Percentiles rank a stretch among this genome's conserved stretches.
Evolutionary conservation across 2,888 invertebrate genomes (phyloP).

Genomic region (Andricus curvator): DNA sequence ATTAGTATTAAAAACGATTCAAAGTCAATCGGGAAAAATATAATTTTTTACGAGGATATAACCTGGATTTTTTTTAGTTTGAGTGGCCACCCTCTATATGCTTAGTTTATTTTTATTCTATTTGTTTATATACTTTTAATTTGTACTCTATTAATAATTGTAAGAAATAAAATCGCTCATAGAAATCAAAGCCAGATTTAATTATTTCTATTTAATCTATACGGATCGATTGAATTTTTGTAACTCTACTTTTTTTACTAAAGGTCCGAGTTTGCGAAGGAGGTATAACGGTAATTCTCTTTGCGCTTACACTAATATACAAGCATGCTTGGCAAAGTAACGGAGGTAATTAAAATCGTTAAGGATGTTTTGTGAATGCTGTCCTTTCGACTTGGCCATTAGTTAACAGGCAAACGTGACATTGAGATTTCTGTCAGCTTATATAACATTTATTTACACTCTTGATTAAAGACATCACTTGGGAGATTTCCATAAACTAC

Average conservation of each 20-base stretch:
- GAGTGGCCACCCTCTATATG: no score
- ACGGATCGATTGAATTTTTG: neutral
- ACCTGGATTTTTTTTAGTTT: no score
- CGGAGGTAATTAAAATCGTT: constrained; percentile 37
- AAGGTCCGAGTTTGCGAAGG: neutral
- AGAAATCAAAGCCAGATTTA: neutral
- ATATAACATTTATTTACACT: constrained; percentile 7
- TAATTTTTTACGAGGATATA: no score
- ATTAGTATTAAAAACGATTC: no score
- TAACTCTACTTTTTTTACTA: neutral
- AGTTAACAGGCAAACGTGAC: constrained; percentile 21
- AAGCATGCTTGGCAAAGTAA: constrained; percentile 30
- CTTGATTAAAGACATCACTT: neutral
- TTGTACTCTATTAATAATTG: no score
- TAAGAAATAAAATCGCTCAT: no score
- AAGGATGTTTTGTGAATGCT: constrained; percentile 28
- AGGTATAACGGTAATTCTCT: constrained; percentile 24
- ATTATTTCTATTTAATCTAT: constrained; percentile 2
- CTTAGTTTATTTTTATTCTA: no score
- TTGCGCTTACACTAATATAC: constrained; percentile 28
- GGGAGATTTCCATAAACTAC: no score
- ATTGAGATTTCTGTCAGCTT: constrained; percentile 29
- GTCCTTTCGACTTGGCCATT: constrained; percentile 18
- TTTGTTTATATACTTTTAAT: no score
- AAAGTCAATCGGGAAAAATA: no score